Base-by-base conservation (phyloP, 1,140 invertebrate species). In the Drosophila kanapiae region DNA sequence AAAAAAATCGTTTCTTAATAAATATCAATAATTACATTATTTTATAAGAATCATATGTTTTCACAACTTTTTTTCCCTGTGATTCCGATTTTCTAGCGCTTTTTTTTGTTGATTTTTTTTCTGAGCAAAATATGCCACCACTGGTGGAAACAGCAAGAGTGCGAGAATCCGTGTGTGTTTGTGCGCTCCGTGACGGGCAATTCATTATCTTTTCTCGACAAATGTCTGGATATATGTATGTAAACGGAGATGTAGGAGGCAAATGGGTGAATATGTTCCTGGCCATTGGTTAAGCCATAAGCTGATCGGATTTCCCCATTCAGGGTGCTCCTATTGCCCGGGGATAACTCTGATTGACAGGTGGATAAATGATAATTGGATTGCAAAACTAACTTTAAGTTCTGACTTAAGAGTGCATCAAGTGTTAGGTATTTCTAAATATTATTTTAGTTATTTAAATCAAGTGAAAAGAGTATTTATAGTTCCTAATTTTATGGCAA, bases 191-290 rank as follows among this genome's bases (percentile, higher is more conserved):
- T 62, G 63, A 60, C 48, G 54, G 42, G 65, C 63, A 76, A 87
- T 80, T 77, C 67, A 60, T 82, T 82, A 79, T 86, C 65, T 63
- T 65, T 65, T n/a, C 71, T 87, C 49, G 42, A 53, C 14, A 35
- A 38, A 40, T 54, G 51, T 45, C 23, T 56, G 53, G 10, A 38
- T n/a, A n/a, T n/a, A 35, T 37, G 23, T 43, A 63, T 57, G 33
- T 42, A 53, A 57, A 43, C 29, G 16, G 23, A 31, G 45, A 8
- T 18, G 51, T 10, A 42, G 58, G 16, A 31, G 14, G 14, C 11
- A 33, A 2, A 18, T 40, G 61, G 27, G 10, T 23, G 7, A 11
- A 8, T 31, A 27, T 48, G 45, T 64, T 75, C 9, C 45, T 29
- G 53, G 38, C n/a, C 65, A 45, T 69, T 49, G 43, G 51, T 9